Evolutionary conservation across 2,797 vertebrate species (phyloP), one percentile per base, ranked within the genome.

Genomic region (Brotula barbata): DNA sequence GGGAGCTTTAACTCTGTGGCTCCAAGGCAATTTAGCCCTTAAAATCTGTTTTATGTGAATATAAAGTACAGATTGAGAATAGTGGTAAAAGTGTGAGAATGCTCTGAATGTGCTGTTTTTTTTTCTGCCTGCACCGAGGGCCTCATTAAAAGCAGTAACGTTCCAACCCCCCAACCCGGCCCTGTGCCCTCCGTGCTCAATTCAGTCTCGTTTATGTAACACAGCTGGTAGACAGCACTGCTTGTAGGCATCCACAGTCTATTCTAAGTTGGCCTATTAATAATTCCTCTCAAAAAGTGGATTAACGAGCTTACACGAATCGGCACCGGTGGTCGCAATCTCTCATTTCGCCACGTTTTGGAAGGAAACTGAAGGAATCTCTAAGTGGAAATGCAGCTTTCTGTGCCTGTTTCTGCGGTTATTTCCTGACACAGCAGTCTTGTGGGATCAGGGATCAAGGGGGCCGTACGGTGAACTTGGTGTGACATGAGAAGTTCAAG

Each of bases 201-300:
- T 84, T 85, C 55, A 84, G 78, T 78, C 71, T 60, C 62, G 71
- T 87, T 84, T 83, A 85, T 75, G 73, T 86, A 82, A 82, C 69
- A 48, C 74, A 67, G 74, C 80, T 73, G 22, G 67, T 78, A 79
- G 77, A 72, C 45, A 58, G 64, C 72, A 46, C 64, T 37, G 76
- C 78, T 86, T 10, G 22, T 51, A 73, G 77, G 62, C 77, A 73
- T 79, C 39, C 21, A 65, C 34, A 19, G 55, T 76, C 82, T 85
- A 67, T 84, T 83, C 65, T 71, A 77, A 84, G 61, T 75, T 71
- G 54, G 20, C 59, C 73, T 83, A 84, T 87, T 84, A 80, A 83
- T 81, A 85, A 78, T 82, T 78, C 71, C 52, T 58, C 84, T 81
- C 83, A 66, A 79, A 78, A 80, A 62, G 52, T 71, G 48, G 58